These are phyloP conservation scores for Spatula clypeata DNA, from an alignment of 2,797 vertebrate genomes.

Conservation along the genomic window DNA sequence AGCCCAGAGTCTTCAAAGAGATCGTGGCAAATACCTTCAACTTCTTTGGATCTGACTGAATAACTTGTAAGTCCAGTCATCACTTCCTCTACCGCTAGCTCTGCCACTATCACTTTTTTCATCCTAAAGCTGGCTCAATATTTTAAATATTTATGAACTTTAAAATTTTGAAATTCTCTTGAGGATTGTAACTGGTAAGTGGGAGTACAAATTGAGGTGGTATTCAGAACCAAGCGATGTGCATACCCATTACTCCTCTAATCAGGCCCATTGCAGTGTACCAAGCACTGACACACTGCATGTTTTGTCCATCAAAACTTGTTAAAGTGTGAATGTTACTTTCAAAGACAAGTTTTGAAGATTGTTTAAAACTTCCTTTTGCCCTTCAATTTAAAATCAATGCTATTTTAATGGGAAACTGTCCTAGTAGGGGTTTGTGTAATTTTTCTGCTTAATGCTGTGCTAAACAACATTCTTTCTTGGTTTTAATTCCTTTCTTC, in stretches of 20 bases:
- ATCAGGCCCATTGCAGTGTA: not conserved
- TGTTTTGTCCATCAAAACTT: not conserved
- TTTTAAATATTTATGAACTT: constrained; percentile 52
- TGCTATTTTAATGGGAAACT: constrained; percentile 59
- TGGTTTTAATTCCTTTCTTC: constrained; percentile 11
- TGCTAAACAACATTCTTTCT: not conserved
- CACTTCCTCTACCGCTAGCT: not conserved
- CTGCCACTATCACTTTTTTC: not conserved
- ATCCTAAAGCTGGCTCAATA: not conserved
- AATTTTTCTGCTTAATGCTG: constrained; percentile 48
- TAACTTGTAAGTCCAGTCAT: not conserved
- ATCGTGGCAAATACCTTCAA: not conserved
- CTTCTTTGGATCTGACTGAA: not conserved
- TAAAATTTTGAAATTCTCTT: not conserved
- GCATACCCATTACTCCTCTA: not conserved
- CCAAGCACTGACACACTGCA: not conserved
- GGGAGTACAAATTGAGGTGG: not conserved
- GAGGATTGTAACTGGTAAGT: not conserved
- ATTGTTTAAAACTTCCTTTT: constrained; percentile 60
- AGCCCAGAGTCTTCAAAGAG: not conserved
- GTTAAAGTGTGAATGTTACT: not conserved
- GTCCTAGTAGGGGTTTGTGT: constrained; percentile 29
- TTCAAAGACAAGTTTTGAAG: constrained; percentile 41
- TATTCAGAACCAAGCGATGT: not conserved
- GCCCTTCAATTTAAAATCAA: constrained; percentile 45